Evolutionary conservation across 2,797 vertebrate genomes (phyloP), one percentile per base, ranked within the genome.

Genomic region (Botia kubotai): DNA sequence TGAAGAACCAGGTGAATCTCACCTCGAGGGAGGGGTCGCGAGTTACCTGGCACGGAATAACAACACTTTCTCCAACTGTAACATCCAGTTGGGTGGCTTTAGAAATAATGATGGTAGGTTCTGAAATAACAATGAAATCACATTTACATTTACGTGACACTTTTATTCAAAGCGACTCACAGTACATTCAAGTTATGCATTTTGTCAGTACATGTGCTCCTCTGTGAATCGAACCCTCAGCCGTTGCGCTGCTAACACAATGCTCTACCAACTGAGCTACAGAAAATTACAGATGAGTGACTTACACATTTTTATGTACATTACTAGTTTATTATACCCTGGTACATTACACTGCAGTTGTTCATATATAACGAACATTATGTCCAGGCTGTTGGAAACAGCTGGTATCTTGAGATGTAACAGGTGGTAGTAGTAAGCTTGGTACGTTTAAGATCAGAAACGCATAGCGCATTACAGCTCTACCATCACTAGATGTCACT

Each of bases 1-100:
- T 97, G 85, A 98, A 98, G 0, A 95, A 95, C 97, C 97, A 99
- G 73, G 97, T 95, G 86, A 99, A 99, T 83, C 94, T 87, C 8
- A 98, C 95, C 79, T 97, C 96, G 23, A 99, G 91, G 0, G 96
- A 96, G 86, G 95, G 94, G 83, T 99, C 97, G 1, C 98, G 96
- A 5, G 95, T 95, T 1, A 98, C 97, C 90, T 98, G 97, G 29
- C 97, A 99, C 0, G 96, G 97, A 74, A 99, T 90, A 55, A 98
- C 95, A 0, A 98, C 96, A 83, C 97, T 98, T 36, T 98, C 97
- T 0, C 97, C 97, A 19, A 98, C 96, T 0, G 96, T 98, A 85
- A 98, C 97, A 46, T 98, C 97, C 93, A 97, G 94, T 80, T 97
- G 96, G 75, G 95, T 93, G 1, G 97, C 96, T 0, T 96, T 96